These are phyloP conservation scores for Diadegma fenestrale DNA, from an alignment of 2,888 invertebrate species.

Conservation along the genomic window DNA sequence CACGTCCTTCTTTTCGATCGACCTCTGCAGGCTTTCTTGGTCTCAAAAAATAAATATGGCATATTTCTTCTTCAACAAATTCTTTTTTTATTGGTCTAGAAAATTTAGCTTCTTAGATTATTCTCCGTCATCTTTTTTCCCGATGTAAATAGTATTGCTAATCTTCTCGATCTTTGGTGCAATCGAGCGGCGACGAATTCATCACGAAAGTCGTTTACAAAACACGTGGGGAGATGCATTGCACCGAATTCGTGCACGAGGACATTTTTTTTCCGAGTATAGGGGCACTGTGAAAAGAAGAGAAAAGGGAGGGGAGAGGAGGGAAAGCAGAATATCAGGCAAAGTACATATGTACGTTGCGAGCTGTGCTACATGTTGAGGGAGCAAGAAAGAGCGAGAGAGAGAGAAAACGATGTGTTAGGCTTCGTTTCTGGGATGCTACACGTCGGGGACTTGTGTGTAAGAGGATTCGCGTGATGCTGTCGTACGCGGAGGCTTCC, in stretches of 20 bases:
- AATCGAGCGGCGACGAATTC: background rate
- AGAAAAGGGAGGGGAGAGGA: background rate
- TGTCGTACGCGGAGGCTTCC: constrained; percentile 52
- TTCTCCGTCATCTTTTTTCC: too few species aligned
- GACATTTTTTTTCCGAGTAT: constrained; percentile 22
- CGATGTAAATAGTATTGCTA: too few species aligned
- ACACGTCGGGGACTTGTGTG: constrained; percentile 26
- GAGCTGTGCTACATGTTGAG: background rate
- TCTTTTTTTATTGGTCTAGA: too few species aligned
- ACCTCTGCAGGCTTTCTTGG: too few species aligned
- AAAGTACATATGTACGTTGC: constrained; percentile 6
- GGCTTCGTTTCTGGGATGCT: constrained; percentile 39
- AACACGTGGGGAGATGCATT: background rate
- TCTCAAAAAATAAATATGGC: too few species aligned
- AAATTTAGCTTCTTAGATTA: too few species aligned
- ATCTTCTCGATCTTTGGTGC: background rate
- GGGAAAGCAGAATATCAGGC: constrained; percentile 22
- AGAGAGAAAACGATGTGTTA: background rate
- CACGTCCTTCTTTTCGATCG: too few species aligned
- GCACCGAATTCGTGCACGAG: constrained; percentile 1
- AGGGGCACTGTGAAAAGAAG: constrained; percentile 15
- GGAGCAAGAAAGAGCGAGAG: too few species aligned
- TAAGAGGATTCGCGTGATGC: constrained; percentile 61
- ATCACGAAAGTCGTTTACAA: background rate
- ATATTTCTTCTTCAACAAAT: too few species aligned